phyloP scores from a whole-genome alignment of 2,113 vertebrate genomes.

The Geothlypis trichas region DNA sequence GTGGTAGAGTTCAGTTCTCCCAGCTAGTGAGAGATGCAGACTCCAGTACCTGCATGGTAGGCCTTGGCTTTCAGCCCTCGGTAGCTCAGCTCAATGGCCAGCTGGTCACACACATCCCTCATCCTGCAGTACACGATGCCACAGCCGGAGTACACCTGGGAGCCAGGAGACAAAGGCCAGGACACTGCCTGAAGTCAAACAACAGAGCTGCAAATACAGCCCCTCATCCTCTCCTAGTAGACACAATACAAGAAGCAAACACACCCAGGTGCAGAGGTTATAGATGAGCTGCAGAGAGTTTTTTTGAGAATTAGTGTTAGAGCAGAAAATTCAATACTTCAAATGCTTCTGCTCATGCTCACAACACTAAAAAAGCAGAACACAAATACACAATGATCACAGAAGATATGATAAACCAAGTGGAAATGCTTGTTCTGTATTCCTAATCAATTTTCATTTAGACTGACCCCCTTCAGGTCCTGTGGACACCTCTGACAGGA shows the following conservation, averaged over 20 bases:
- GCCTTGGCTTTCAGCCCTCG: slow-evolving; percentile 87
- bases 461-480: neutral
- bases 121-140: slow-evolving; percentile 97
- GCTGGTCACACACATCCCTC: slow-evolving; percentile 89
- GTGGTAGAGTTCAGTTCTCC: neutral
- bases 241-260: neutral
- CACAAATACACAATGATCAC: fast-evolving
- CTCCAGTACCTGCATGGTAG: slow-evolving; percentile 90
- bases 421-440: neutral
- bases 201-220: neutral
- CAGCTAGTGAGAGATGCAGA: neutral
- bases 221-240: neutral
- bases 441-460: neutral
- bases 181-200: neutral
- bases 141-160: slow-evolving; percentile 78
- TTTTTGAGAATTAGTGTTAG: neutral
- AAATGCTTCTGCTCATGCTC: neutral
- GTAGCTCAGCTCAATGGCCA: slow-evolving; percentile 87
- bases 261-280: neutral
- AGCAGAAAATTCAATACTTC: neutral
- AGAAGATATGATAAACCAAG: neutral
- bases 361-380: neutral
- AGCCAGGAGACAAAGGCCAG: neutral
- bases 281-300: neutral
- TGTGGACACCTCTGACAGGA: neutral